phyloP scores from a whole-genome alignment of 2,888 invertebrate genomes.

The Elmis aenea region DNA sequence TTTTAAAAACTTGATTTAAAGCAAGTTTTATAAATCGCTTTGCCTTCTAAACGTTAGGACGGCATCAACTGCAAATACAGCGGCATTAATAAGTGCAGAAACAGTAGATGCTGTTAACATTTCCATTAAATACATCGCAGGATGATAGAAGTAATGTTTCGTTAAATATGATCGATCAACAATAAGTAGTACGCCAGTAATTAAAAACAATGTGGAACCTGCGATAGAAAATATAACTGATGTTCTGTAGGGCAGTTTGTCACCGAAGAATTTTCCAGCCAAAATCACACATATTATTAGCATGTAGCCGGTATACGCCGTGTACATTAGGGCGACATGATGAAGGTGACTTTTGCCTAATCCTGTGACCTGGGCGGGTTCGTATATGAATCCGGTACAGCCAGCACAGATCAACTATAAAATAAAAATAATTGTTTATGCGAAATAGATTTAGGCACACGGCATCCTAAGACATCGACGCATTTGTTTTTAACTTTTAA shows the following conservation, averaged over 20 bases:
- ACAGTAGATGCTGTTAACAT: conserved; percentile 62
- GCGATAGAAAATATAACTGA: conserved; percentile 57
- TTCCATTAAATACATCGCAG: conserved; percentile 59
- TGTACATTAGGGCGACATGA: conserved; percentile 62
- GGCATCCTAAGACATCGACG: too few species aligned
- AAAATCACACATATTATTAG: conserved; percentile 60
- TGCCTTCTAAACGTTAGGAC: conserved; percentile 56
- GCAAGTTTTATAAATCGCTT: conserved; percentile 39
- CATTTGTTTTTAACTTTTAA: too few species aligned
- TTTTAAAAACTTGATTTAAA: too few species aligned
- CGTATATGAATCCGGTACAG: conserved; percentile 59
- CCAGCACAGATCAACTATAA: conserved; percentile 57
- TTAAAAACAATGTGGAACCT: conserved; percentile 59
- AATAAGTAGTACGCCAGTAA: conserved; percentile 61
- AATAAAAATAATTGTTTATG: too few species aligned
- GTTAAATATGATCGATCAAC: conserved; percentile 43
- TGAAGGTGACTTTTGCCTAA: conserved; percentile 52
- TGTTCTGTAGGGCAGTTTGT: conserved; percentile 60
- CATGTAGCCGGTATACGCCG: conserved; percentile 61
- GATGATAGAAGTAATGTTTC: conserved; percentile 52
- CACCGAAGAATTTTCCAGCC: conserved; percentile 56
- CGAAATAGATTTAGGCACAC: too few species aligned
- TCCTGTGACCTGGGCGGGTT: conserved; percentile 56
- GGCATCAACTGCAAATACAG: conserved; percentile 58
- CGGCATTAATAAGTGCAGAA: conserved; percentile 57